Evolutionary conservation across 2,888 invertebrate species (phyloP), one percentile per base, ranked within the genome.

Genomic region (Campoplex nolae): DNA sequence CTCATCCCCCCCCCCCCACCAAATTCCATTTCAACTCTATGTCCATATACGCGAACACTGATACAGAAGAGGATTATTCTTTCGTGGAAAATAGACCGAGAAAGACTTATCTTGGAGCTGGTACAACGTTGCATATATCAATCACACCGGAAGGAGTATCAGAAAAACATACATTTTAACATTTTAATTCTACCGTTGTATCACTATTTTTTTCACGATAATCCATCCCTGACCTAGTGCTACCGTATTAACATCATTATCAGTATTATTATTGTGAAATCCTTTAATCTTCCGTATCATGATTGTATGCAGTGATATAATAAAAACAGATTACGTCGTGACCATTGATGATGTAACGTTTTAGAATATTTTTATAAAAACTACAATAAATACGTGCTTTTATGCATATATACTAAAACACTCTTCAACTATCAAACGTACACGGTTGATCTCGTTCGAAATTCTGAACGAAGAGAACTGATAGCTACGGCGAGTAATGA

Each of bases 401-500:
- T 11, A 11, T 45, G 45, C 13, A 13, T 38, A 11, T 1, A 13
- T 38, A 11, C 6, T 9, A 23, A 56, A 56, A 56, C 23, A 23
- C 23, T 56, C 8, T 56, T 56, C 23, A 13, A 56, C 23, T 1
- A 23, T 56, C 9, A 56, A 28, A 13, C 28, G 13, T 23, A 23
- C 11, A 58, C 58, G 13, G 11, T 58, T 58, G 13, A 58, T 58
- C 58, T 28, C 28, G 13, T 11, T 28, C 23, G 58, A 11, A 58
- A 58, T 58, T 28, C 28, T 28, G 28, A 58, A 58, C 58, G 28
- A 58, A 11, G 58, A 28, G 28, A 32, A 58, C 13, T 11, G 38
- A 38, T 9, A 8, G 85, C 88, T 74, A 70, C 65, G 78, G 75
- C 77, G 87, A 89, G 89, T 91, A 90, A 92, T 91, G 90, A 88